phyloP scores from a whole-genome alignment of 1,140 invertebrate species.

The Bombus sibiricus region DNA sequence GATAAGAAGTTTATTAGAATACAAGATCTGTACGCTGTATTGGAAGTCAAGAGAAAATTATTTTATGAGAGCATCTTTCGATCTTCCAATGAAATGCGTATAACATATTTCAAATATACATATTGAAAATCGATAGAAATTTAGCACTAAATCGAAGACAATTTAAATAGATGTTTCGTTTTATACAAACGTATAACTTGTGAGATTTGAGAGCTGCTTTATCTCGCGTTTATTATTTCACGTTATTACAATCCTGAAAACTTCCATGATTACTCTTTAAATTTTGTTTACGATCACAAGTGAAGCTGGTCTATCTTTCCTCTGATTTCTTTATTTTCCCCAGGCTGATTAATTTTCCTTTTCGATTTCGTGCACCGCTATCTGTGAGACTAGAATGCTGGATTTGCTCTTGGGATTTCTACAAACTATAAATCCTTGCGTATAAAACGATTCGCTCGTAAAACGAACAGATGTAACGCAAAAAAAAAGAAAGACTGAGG shows the following conservation, averaged over 20 bases:
- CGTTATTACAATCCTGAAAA: neutral
- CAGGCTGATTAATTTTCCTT: neutral
- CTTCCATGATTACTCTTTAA: neutral
- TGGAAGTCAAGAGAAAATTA: neutral
- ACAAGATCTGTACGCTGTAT: neutral
- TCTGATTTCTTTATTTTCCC: neutral
- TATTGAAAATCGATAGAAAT: too few relatives aligned
- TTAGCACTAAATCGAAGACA: too few relatives aligned
- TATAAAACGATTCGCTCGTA: neutral
- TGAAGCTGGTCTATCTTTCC: too few relatives aligned
- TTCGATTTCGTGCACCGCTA: neutral
- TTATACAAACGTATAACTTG: too few relatives aligned
- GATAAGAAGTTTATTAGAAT: too few relatives aligned
- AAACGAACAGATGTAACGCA: neutral
- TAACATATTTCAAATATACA: too few relatives aligned
- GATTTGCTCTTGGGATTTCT: slow-evolving; percentile 8
- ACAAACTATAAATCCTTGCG: slow-evolving; percentile 11
- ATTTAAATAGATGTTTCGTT: too few relatives aligned
- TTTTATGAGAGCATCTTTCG: neutral
- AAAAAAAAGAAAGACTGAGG: neutral
- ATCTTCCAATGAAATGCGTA: neutral
- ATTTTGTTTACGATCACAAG: too few relatives aligned
- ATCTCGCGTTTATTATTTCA: neutral
- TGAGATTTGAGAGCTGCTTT: too few relatives aligned
- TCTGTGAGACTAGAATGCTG: neutral